Percentiles rank a stretch among this genome's conserved stretches.
phyloP scores from a whole-genome alignment of 2,888 invertebrate species.

The Abrostola tripartita region DNA sequence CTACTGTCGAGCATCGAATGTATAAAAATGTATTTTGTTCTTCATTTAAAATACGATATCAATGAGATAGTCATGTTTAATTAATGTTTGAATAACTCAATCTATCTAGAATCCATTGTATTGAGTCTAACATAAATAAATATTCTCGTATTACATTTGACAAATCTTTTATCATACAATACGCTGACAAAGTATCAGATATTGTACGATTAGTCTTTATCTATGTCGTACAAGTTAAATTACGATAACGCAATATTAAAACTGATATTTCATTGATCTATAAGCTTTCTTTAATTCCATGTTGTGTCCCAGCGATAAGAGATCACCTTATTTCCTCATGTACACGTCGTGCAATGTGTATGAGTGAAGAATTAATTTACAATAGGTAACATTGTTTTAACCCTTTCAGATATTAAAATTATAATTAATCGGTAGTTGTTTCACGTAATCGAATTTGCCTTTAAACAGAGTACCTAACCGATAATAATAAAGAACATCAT shows the following conservation, averaged over 20 bases:
- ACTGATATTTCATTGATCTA: not conserved
- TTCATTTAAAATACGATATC: too few relatives aligned
- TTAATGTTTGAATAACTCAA: too few relatives aligned
- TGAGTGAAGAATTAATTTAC: not conserved
- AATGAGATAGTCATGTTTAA: too few relatives aligned
- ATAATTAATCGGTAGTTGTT: too few relatives aligned
- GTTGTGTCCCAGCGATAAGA: not conserved
- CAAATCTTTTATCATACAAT: not conserved
- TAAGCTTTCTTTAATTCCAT: slow-evolving; percentile 1
- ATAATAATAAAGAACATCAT: too few relatives aligned
- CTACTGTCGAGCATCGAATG: too few relatives aligned
- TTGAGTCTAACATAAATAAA: too few relatives aligned
- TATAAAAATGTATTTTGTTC: too few relatives aligned
- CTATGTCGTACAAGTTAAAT: not conserved
- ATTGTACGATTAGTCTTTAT: not conserved
- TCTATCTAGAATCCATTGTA: not conserved
- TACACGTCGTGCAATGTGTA: not conserved
- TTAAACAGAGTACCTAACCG: too few relatives aligned
- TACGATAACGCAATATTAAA: slow-evolving; percentile 1
- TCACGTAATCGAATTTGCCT: too few relatives aligned
- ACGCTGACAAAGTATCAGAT: slow-evolving; percentile 4
- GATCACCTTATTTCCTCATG: not conserved
- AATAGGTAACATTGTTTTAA: not conserved
- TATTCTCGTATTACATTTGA: not conserved
- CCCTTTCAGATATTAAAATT: not conserved